A percentile compares a stretch with the other conserved stretches of the same genome.
These are phyloP conservation scores for Squalus acanthias DNA, from an alignment of 2,797 vertebrate genomes.

Conservation along the genomic window DNA sequence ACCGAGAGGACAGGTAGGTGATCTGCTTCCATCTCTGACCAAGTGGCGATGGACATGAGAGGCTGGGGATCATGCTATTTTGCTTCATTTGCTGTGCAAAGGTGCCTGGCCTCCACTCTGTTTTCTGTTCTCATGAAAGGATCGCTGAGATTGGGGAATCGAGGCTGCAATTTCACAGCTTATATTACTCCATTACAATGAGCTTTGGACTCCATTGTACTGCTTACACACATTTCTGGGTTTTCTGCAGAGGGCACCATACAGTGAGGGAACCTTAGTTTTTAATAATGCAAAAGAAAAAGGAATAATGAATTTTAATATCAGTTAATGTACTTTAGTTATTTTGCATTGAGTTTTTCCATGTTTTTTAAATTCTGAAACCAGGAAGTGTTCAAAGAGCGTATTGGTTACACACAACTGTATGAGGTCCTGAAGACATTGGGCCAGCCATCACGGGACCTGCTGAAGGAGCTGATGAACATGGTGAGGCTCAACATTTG, in stretches of 20 bases:
- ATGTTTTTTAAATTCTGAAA: conserved; percentile 18
- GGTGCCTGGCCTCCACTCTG: not conserved
- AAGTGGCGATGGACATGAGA: not conserved
- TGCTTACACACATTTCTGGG: not conserved
- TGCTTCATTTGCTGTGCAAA: not conserved
- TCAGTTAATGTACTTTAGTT: conserved; percentile 41
- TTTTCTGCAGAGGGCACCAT: not conserved
- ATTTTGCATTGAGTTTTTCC: conserved; percentile 43
- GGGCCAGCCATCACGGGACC: conserved; percentile 78
- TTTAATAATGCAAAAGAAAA: not conserved
- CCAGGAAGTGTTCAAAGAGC: conserved; percentile 95
- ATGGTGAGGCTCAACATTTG: conserved; percentile 68
- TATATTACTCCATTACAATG: not conserved
- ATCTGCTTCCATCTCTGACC: not conserved
- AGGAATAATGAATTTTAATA: not conserved
- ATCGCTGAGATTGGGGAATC: too few species aligned
- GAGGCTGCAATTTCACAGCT: not conserved
- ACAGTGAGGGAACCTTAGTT: not conserved
- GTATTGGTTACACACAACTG: conserved; percentile 90
- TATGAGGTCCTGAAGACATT: conserved; percentile 85
- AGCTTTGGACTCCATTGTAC: not conserved
- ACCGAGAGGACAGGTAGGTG: not conserved
- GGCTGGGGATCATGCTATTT: not conserved
- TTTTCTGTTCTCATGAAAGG: too few species aligned
- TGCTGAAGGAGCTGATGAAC: conserved; percentile 95